Percentiles rank a stretch among this genome's conserved stretches.
Conservation (phyloP, 2,888 invertebrate genomes). For the Ormia ochracea region DNA sequence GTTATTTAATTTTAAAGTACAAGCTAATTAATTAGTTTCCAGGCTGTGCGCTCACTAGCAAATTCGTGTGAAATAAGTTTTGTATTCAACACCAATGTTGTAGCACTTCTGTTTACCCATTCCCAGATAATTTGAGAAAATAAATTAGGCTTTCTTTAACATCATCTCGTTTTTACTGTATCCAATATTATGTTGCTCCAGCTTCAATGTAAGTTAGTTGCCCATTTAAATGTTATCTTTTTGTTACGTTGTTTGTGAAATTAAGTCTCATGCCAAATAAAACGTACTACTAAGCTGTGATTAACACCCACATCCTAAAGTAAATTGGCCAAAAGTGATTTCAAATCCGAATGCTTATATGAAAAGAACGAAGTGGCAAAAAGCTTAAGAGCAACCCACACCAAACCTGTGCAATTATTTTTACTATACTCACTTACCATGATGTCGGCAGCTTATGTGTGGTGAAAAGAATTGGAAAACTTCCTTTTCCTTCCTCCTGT, state of each 20-base stretch:
- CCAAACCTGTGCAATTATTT: neutral
- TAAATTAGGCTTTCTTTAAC: neutral
- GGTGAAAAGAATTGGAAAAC: conserved; percentile 16
- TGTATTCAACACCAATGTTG: neutral
- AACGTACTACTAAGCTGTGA: conserved; percentile 2
- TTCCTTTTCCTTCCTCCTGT: neutral
- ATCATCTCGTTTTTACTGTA: neutral
- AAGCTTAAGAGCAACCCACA: conserved; percentile 11
- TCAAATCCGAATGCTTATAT: conserved; percentile 4
- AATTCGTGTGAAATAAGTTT: conserved; percentile 26
- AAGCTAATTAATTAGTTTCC: neutral
- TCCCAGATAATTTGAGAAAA: neutral
- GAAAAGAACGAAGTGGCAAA: conserved; percentile 8
- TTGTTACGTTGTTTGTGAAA: neutral
- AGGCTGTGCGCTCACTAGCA: neutral
- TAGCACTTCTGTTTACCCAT: neutral
- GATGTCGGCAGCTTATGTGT: conserved; percentile 31
- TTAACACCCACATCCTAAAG: conserved; percentile 40
- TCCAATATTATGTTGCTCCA: neutral
- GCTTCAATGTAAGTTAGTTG: neutral
- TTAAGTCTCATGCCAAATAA: neutral
- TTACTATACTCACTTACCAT: neutral
- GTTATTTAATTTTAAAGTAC: neutral
- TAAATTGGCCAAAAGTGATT: conserved; percentile 14
- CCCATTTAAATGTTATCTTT: conserved; percentile 4